Conservation (phyloP, 1,140 invertebrate genomes). For the Heliconius melpomene region DNA sequence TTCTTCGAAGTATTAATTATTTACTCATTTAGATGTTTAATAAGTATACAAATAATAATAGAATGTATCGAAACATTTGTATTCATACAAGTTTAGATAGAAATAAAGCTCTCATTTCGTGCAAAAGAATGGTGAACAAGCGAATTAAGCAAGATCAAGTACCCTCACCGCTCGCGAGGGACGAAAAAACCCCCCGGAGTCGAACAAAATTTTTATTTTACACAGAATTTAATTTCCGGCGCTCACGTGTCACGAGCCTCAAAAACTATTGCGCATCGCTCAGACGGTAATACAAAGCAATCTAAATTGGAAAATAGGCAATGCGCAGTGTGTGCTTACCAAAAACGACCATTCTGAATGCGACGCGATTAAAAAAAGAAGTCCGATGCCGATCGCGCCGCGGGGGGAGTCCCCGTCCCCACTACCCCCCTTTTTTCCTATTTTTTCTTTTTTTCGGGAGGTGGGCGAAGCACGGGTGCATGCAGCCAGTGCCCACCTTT, state of each 20-base stretch:
- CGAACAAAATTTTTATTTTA: conserved; percentile 60
- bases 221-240: conserved; percentile 76
- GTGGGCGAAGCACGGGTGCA: conserved; percentile 76
- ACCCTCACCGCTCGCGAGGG: conserved; percentile 37
- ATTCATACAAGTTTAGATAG: conserved; percentile 13
- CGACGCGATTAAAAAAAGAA: conserved; percentile 81
- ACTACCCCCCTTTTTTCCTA: conserved; percentile 65
- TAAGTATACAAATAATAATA: background rate
- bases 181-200: conserved; percentile 37
- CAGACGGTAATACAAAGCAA: conserved; percentile 80
- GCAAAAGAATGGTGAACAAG: conserved; percentile 35
- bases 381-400: conserved; percentile 78
- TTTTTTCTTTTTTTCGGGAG: conserved; percentile 78
- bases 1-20: background rate
- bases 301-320: conserved; percentile 81
- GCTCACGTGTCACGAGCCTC: conserved; percentile 73
- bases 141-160: conserved; percentile 44
- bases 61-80: background rate
- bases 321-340: conserved; percentile 80
- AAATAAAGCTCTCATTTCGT: conserved; percentile 31
- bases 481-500: conserved; percentile 79
- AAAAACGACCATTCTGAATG: conserved; percentile 78
- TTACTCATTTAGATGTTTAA: background rate
- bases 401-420: conserved; percentile 58
- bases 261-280: conserved; percentile 80